Conservation (phyloP, 2,113 vertebrate species). For the Percina caprodes region DNA sequence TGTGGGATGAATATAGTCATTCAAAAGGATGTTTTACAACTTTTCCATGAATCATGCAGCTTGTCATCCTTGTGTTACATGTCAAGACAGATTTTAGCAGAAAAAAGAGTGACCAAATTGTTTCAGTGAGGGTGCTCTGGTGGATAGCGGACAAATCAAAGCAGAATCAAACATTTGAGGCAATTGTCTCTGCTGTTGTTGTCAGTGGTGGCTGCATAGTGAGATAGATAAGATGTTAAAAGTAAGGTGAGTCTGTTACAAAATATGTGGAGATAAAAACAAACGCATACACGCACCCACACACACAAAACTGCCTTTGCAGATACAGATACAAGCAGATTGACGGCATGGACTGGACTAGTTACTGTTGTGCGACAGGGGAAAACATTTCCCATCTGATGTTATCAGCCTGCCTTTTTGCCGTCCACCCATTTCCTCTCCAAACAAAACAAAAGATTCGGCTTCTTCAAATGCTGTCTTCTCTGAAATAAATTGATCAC, state of each 20-base stretch:
- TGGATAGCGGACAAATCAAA: neutral
- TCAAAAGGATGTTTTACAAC: conserved; percentile 13
- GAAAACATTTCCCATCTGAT: conserved; percentile 80
- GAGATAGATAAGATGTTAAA: conserved; percentile 30
- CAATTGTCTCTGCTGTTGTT: neutral
- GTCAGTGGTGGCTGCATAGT: neutral
- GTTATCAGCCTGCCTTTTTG: conserved; percentile 62
- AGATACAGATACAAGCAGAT: conserved; percentile 16
- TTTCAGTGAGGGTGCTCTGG: neutral
- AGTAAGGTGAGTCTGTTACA: conserved; percentile 30
- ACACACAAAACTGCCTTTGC: conserved; percentile 4
- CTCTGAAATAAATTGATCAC: conserved; percentile 7
- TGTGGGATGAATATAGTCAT: neutral
- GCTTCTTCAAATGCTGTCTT: conserved; percentile 17
- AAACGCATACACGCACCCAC: neutral
- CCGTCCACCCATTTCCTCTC: conserved; percentile 74
- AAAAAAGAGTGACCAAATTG: neutral
- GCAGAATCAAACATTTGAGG: conserved; percentile 11
- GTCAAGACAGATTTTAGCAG: conserved; percentile 22
- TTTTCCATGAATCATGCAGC: conserved; percentile 49
- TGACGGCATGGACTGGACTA: conserved; percentile 11
- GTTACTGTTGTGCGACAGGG: conserved; percentile 33
- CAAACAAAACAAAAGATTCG: conserved; percentile 61
- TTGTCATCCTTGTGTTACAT: conserved; percentile 14
- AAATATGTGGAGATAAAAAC: conserved; percentile 8